Percentiles rank a stretch among this genome's conserved stretches.
These are phyloP conservation scores for Orthosia incerta DNA, from an alignment of 2,888 invertebrate species.

Conservation along the genomic window DNA sequence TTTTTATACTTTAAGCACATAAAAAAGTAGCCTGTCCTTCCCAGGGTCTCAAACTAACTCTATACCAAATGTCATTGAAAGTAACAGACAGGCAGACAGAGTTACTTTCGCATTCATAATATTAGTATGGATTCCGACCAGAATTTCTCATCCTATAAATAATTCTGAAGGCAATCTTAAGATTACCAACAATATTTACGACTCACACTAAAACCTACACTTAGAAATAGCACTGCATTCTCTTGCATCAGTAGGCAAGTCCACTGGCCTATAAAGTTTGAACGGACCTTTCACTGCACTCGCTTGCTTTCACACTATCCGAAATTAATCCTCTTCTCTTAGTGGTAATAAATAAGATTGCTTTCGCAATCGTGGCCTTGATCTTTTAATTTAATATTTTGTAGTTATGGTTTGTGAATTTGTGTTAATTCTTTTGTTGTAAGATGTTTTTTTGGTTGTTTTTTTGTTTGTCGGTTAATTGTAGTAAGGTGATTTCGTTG, in stretches of 20 bases:
- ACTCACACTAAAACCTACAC: background rate
- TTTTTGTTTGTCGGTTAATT: background rate
- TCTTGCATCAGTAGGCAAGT: conserved; percentile 45
- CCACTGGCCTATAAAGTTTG: conserved; percentile 54
- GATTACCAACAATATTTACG: conserved; percentile 15
- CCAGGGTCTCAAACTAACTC: too few relatives aligned
- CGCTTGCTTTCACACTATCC: conserved; percentile 48
- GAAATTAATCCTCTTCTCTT: conserved; percentile 49
- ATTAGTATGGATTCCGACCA: too few relatives aligned
- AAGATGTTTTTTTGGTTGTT: background rate
- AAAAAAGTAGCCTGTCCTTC: too few relatives aligned
- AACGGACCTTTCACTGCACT: conserved; percentile 60
- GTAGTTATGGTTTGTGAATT: background rate
- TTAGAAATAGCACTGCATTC: conserved; percentile 20
- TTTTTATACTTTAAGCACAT: too few relatives aligned
- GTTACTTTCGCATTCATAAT: too few relatives aligned
- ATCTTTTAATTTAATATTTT: conserved; percentile 51
- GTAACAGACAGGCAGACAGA: too few relatives aligned
- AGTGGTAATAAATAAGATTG: conserved; percentile 18
- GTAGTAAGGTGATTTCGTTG: background rate
- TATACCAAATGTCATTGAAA: too few relatives aligned
- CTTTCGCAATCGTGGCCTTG: conserved; percentile 50
- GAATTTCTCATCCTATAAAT: background rate
- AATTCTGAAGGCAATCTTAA: conserved; percentile 1
- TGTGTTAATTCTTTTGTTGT: conserved; percentile 1